Percentiles rank a stretch among this genome's conserved stretches.
Evolutionary conservation across 2,113 vertebrate genomes (phyloP).

Genomic region (Pao palembangensis): DNA sequence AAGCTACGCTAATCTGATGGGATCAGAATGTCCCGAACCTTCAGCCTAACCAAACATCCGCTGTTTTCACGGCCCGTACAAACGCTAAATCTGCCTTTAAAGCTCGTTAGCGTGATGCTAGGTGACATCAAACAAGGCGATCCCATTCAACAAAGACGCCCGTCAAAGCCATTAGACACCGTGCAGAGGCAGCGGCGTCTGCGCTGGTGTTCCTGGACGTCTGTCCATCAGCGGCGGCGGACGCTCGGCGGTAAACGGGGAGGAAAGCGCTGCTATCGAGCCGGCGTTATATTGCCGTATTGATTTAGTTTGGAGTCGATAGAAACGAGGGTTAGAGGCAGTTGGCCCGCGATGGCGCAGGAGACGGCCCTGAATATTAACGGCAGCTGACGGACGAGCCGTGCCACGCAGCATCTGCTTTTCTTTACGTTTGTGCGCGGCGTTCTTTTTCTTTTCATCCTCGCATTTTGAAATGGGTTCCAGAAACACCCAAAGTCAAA

Average conservation of each 20-base stretch:
- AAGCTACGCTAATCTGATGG: no score
- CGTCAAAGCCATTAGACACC: not conserved
- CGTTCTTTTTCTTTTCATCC: no score
- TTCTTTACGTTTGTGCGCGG: not conserved
- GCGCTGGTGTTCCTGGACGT: not conserved
- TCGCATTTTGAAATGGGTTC: no score
- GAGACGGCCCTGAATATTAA: not conserved
- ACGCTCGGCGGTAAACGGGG: no score
- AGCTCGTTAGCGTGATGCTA: no score
- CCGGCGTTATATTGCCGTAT: slow-evolving; percentile 10
- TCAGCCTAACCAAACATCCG: no score
- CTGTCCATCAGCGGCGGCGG: not conserved
- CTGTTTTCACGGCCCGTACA: no score
- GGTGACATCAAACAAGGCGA: no score
- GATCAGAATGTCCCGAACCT: no score
- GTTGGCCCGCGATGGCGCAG: not conserved
- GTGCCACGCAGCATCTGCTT: not conserved
- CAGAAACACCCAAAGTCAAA: not conserved
- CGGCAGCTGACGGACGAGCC: not conserved
- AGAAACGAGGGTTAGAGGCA: not conserved
- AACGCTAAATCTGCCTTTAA: no score
- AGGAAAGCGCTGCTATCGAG: slow-evolving; percentile 21
- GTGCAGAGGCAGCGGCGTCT: not conserved
- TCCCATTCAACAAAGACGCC: not conserved
- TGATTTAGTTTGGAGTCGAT: slow-evolving; percentile 15